Evolutionary conservation across 2,113 vertebrate species (phyloP), one percentile per base, ranked within the genome.

Genomic region (Hippocampus mohnikei): DNA sequence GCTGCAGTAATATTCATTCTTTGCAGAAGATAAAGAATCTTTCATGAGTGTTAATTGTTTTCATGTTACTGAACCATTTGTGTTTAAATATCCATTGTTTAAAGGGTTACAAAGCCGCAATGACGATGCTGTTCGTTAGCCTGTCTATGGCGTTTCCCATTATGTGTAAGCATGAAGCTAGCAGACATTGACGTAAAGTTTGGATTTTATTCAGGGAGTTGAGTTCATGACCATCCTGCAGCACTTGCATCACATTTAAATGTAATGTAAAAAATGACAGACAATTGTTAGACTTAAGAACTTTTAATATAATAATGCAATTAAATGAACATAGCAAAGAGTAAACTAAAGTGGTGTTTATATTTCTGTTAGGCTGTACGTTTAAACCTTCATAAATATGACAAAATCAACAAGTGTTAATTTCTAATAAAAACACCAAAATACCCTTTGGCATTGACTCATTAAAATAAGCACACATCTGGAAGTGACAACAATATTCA

Each of bases 291-390:
- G 27, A 70, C 67, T 83, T 74, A 42, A 53, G 69, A 72, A 76
- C 33, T 71, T 82, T 81, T 79, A 81, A 81, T 72, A 59, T 68
- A 21, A 59, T 29, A 60, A 23, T 55, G n/a, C 8, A 11, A 41
- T 46, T 46, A 16, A 25, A 65, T 64, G 42, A 64, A 44, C 46
- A 27, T 4, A 46, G 29, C 75, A 41, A 40, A 72, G 70, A 68
- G 27, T 80, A 67, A 71, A 77, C 69, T 13, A 27, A 67, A 70
- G 9, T n/a, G 13, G 8, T 72, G 72, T 85, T 88, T 84, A 48
- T 59, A 80, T 88, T 86, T 83, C 60, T 69, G 77, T 87, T 88
- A 84, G 69, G 42, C 50, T 70, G 44, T 59, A 74, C 76, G 78
- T 78, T 65, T 44, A 67, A 77, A 78, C 71, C 4, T 58, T 58